phyloP scores from a whole-genome alignment of 2,797 vertebrate genomes.

The Anguilla pacifica region DNA sequence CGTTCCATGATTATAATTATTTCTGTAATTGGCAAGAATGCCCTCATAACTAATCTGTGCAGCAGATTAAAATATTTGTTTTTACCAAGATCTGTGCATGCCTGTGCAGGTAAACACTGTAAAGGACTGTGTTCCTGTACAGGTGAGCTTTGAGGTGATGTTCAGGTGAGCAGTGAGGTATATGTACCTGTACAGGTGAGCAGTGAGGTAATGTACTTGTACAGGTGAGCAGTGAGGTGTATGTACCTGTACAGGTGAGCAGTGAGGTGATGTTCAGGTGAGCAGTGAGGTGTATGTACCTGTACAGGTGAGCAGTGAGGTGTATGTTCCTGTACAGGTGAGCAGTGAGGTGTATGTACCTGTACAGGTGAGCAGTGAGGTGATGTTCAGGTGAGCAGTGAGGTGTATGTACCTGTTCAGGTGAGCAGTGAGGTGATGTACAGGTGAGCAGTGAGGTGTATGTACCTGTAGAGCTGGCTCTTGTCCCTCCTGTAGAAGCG shows the following conservation, averaged over 20 bases:
- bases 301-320: background rate
- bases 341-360: too few species aligned
- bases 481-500: conserved; percentile 85
- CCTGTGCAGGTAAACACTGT: background rate
- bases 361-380: too few species aligned
- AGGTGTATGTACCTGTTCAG: background rate
- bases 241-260: conserved; percentile 77
- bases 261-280: background rate
- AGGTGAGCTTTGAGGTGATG: background rate
- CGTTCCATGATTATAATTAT: too few species aligned
- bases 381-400: too few species aligned
- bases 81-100: background rate
- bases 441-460: background rate
- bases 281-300: background rate
- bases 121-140: background rate
- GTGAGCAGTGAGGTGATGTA: background rate
- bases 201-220: background rate
- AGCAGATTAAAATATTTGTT: too few species aligned
- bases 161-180: background rate
- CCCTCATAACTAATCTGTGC: too few species aligned
- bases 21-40: too few species aligned
- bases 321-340: background rate
- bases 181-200: background rate
- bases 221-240: background rate
- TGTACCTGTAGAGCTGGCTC: conserved; percentile 78